Percentiles rank a stretch among this genome's conserved stretches.
Evolutionary conservation across 2,113 vertebrate genomes (phyloP).

Genomic region (Oreochromis niloticus): DNA sequence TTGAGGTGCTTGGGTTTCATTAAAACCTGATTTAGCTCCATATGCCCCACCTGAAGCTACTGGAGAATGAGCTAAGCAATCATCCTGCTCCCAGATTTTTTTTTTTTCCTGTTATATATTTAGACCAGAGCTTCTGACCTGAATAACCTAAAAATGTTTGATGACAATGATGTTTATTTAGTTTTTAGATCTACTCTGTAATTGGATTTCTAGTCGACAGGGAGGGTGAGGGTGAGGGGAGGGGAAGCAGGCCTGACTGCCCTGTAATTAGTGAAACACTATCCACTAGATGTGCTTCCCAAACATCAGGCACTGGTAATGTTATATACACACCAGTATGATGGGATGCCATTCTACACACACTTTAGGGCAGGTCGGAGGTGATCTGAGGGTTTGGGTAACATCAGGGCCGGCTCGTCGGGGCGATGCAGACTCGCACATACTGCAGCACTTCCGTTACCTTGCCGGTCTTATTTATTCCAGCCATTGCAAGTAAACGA

Average conservation of each 20-base stretch:
- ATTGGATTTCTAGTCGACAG: neutral
- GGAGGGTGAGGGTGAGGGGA: neutral
- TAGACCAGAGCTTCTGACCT: neutral
- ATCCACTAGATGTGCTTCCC: conserved; percentile 5
- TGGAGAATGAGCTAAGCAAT: neutral
- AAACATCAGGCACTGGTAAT: conserved; percentile 13
- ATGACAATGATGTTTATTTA: neutral
- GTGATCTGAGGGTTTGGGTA: conserved; percentile 9
- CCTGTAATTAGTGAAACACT: conserved; percentile 33
- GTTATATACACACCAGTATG: neutral
- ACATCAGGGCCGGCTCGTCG: neutral
- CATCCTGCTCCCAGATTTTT: neutral
- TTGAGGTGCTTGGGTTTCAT: neutral
- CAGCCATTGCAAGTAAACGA: neutral
- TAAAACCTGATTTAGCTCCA: neutral
- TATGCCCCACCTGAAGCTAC: neutral
- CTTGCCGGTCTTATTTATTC: conserved; percentile 1
- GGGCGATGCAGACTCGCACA: neutral
- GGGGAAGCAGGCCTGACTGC: neutral
- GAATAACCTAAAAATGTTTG: neutral
- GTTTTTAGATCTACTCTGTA: conserved; percentile 12
- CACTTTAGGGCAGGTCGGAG: neutral
- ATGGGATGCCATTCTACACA: neutral
- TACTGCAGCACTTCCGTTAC: neutral
- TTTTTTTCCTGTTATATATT: neutral